phyloP scores from a whole-genome alignment of 2,888 invertebrate species.

The Cantharis lateralis region DNA sequence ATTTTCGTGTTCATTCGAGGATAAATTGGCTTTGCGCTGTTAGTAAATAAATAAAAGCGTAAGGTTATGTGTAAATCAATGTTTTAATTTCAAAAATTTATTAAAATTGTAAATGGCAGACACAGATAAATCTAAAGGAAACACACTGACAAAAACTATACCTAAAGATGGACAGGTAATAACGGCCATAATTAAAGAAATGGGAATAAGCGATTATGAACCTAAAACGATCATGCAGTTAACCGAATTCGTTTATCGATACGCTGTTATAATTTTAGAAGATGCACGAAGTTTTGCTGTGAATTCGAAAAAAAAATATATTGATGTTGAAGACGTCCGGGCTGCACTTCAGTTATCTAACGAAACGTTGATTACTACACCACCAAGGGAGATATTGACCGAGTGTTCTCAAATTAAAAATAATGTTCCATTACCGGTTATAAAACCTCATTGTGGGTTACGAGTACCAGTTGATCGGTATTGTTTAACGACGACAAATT shows the following conservation, averaged over 20 bases:
- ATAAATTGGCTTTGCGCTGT: too few relatives aligned
- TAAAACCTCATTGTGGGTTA: conserved; percentile 93
- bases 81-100: too few relatives aligned
- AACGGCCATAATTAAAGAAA: too few relatives aligned
- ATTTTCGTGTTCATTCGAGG: too few relatives aligned
- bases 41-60: too few relatives aligned
- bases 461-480: conserved; percentile 95
- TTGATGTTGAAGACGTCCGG: conserved; percentile 91
- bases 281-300: conserved; percentile 89
- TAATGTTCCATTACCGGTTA: conserved; percentile 82
- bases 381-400: conserved; percentile 85
- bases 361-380: conserved; percentile 88
- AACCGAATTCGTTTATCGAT: conserved; percentile 63
- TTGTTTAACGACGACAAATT: conserved; percentile 83
- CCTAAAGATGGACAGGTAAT: too few relatives aligned
- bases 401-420: conserved; percentile 90
- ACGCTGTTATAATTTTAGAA: conserved; percentile 88
- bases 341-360: conserved; percentile 87
- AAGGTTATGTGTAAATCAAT: too few relatives aligned
- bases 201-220: too few relatives aligned
- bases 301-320: conserved; percentile 89
- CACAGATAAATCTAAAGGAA: conserved; percentile 63
- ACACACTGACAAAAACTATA: conserved; percentile 63
- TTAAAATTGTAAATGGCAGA: conserved; percentile 44
- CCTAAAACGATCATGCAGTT: too few relatives aligned